Evolutionary conservation across 2,888 invertebrate species (phyloP), one percentile per base, ranked within the genome.

Genomic region (Asteroscopus sphinx): DNA sequence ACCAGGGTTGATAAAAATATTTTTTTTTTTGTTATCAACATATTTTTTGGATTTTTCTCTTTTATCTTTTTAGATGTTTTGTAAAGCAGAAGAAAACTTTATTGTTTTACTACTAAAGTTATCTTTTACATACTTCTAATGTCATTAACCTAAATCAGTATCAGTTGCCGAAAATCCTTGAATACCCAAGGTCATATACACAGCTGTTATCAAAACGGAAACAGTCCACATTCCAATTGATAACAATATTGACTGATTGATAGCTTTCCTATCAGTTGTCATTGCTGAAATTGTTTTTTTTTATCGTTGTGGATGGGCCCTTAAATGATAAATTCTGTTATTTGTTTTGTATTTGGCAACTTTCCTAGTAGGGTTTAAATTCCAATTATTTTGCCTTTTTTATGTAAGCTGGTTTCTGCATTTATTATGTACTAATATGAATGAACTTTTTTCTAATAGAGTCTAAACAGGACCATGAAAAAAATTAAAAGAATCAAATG

Each of bases 161-260:
- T 73, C 67, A 57, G 47, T 54, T 49, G 26, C 35, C 37, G 33
- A 73, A 62, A 52, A 71, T 60, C 72, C 68, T 71, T 75, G 60
- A 47, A 52, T 56, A 13, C 63, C 46, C 77, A 81, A 81, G 82
- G 83, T 74, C 67, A 73, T 13, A 30, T 45, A 58, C 62, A 62
- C 71, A 68, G 59, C 63, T 65, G 48, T 74, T 76, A 76, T 79
- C 80, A 69, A 11, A 58, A 40, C 12, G 57, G 52, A 61, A 63
- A 68, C 66, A 3, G 37, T 68, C 63, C 66, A 73, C 73, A 80
- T 75, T 65, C 71, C 80, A 73, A 49, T 70, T 49, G 78, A 78
- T 79, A 79, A 72, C 36, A 75, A 41, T 72, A 69, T 66, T 75
- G 61, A 56, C 59, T 47, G 41, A 66, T 70, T 63, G 68, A 64